A percentile compares a stretch with the other conserved stretches of the same genome.
Conservation (phyloP, 2,888 invertebrate genomes). For the Eugnorisma glareosa region DNA sequence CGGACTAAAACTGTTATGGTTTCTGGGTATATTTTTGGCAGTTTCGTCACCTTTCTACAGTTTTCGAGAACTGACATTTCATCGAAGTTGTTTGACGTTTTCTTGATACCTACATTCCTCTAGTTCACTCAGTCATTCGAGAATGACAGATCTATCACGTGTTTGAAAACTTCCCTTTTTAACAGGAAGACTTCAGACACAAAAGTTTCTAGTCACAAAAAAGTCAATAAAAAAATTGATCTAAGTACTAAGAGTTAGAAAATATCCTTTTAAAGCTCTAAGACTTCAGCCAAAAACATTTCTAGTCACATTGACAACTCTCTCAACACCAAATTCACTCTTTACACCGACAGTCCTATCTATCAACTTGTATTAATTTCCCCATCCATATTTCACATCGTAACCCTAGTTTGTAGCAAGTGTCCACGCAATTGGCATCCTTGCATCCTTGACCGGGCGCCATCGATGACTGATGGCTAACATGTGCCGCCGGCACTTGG, state of each 20-base stretch:
- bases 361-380: slow-evolving; percentile 62
- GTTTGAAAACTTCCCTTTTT: neutral
- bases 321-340: slow-evolving; percentile 13
- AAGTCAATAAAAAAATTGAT: neutral
- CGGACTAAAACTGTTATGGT: neutral
- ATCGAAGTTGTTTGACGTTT: slow-evolving; percentile 1
- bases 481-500: slow-evolving; percentile 85
- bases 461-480: slow-evolving; percentile 89
- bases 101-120: neutral
- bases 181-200: neutral
- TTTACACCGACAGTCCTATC: slow-evolving; percentile 45
- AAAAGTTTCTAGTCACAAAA: neutral
- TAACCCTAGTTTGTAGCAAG: slow-evolving; percentile 73
- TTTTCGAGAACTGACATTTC: neutral
- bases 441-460: slow-evolving; percentile 87
- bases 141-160: neutral
- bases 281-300: neutral
- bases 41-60: neutral
- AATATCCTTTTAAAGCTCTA: neutral
- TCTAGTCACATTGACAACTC: no score
- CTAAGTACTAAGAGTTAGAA: neutral
- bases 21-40: neutral
- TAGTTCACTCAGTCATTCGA: neutral
- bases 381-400: slow-evolving; percentile 59
- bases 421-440: slow-evolving; percentile 86